A percentile compares a stretch with the other conserved stretches of the same genome.
phyloP scores from a whole-genome alignment of 2,888 invertebrate genomes.

The Drosophila prostipennis region DNA sequence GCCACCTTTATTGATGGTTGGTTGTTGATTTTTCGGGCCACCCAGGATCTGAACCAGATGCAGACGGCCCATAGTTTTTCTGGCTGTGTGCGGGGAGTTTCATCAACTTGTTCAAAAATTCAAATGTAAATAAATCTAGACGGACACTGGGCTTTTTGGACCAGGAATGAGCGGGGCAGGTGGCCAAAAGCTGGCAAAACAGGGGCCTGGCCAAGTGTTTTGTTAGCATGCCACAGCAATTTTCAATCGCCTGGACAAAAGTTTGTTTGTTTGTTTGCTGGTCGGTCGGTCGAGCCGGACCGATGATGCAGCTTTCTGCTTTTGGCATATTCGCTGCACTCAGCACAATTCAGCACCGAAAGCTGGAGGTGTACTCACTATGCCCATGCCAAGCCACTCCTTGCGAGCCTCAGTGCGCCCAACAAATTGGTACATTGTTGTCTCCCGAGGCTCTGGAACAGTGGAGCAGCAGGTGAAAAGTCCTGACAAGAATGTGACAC shows the following conservation, averaged over 20 bases:
- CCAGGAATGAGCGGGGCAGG: neutral
- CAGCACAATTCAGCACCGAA: constrained; percentile 59
- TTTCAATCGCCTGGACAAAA: too few species aligned
- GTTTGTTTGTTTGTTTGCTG: constrained; percentile 64
- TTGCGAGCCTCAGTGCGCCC: constrained; percentile 10
- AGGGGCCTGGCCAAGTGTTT: constrained; percentile 71
- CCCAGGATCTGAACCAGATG: constrained; percentile 21
- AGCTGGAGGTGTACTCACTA: constrained; percentile 5
- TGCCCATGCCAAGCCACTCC: constrained; percentile 3
- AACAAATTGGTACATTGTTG: constrained; percentile 39
- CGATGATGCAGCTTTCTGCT: constrained; percentile 44
- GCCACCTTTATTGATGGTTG: constrained; percentile 74
- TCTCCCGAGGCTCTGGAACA: constrained; percentile 35
- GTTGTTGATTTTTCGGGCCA: constrained; percentile 53
- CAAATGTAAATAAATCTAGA: constrained; percentile 79
- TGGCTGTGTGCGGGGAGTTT: constrained; percentile 66
- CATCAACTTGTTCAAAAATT: constrained; percentile 79
- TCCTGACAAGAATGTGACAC: constrained; percentile 4
- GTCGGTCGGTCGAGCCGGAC: constrained; percentile 18
- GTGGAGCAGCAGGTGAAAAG: constrained; percentile 18
- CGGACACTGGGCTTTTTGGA: constrained; percentile 28
- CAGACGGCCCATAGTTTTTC: constrained; percentile 61
- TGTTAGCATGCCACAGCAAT: too few species aligned
- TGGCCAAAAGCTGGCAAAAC: constrained; percentile 1
- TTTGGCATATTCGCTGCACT: constrained; percentile 65